Evolutionary conservation across 2,888 invertebrate genomes (phyloP).

Genomic region (Macrosiphum euphorbiae): DNA sequence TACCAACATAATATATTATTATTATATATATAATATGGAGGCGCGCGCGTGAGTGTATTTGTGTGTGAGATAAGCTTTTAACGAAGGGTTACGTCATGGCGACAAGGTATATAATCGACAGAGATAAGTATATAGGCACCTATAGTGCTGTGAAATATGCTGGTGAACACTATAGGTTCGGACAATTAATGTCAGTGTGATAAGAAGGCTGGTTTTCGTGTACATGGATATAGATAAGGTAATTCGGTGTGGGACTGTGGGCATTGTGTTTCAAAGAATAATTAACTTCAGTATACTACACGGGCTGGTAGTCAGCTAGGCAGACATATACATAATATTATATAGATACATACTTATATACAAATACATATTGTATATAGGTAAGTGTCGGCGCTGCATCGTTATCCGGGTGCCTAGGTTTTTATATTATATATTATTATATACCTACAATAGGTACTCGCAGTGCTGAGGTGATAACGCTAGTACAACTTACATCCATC

Average conservation of each 20-base stretch:
- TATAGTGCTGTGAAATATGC: slow-evolving; percentile 47
- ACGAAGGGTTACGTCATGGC: slow-evolving; percentile 61
- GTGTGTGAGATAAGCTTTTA: slow-evolving; percentile 37
- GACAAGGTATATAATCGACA: slow-evolving; percentile 56
- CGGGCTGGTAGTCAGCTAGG: neutral
- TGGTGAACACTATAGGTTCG: slow-evolving; percentile 45
- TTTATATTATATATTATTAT: neutral
- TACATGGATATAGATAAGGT: slow-evolving; percentile 32
- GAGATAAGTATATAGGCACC: slow-evolving; percentile 40
- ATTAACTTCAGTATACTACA: slow-evolving; percentile 27
- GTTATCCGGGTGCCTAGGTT: slow-evolving; percentile 27
- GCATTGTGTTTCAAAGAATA: slow-evolving; percentile 54
- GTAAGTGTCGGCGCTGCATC: neutral
- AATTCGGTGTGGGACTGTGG: slow-evolving; percentile 18
- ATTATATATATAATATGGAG: neutral
- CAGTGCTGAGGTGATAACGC: neutral
- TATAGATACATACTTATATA: neutral
- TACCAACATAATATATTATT: neutral
- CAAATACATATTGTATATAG: neutral
- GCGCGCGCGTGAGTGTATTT: neutral
- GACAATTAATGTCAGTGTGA: slow-evolving; percentile 52
- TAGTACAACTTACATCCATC: neutral
- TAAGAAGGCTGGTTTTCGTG: slow-evolving; percentile 45
- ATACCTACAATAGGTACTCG: no score
- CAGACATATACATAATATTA: neutral